These are phyloP conservation scores for Helicolenus hilgendorfi DNA, from an alignment of 2,797 vertebrate genomes.

Conservation along the genomic window DNA sequence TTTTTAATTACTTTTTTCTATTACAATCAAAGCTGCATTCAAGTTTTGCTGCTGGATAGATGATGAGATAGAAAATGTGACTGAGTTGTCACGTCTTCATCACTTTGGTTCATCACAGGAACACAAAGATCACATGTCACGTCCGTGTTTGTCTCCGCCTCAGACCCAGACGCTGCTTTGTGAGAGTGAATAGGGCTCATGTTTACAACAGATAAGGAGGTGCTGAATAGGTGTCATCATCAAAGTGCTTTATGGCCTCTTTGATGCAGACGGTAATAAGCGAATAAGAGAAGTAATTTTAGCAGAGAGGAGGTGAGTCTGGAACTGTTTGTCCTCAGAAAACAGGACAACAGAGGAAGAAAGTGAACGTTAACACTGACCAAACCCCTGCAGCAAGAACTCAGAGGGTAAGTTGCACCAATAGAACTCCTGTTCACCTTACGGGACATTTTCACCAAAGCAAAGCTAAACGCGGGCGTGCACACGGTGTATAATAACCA, in stretches of 20 bases:
- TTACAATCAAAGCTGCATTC: no score
- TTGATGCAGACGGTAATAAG: not conserved
- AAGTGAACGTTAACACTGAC: not conserved
- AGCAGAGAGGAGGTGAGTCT: not conserved
- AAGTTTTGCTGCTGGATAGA: not conserved
- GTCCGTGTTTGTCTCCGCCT: no score
- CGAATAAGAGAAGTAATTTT: not conserved
- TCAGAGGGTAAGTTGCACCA: not conserved
- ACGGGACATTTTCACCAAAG: not conserved
- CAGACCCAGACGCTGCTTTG: not conserved
- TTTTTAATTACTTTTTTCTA: no score
- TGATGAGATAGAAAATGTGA: not conserved
- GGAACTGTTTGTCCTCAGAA: not conserved
- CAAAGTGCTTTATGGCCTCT: not conserved
- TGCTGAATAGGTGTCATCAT: not conserved
- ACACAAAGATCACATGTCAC: not conserved
- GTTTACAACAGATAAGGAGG: not conserved
- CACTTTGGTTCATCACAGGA: not conserved
- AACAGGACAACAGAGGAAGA: not conserved
- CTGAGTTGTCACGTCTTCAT: not conserved
- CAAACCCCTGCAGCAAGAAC: not conserved
- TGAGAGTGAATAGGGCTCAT: not conserved
- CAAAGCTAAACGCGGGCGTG: not conserved
- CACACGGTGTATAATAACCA: not conserved
- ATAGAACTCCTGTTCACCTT: not conserved